These are phyloP conservation scores for Sebastes flavidus DNA, from an alignment of 2,797 vertebrate genomes.

Conservation along the genomic window DNA sequence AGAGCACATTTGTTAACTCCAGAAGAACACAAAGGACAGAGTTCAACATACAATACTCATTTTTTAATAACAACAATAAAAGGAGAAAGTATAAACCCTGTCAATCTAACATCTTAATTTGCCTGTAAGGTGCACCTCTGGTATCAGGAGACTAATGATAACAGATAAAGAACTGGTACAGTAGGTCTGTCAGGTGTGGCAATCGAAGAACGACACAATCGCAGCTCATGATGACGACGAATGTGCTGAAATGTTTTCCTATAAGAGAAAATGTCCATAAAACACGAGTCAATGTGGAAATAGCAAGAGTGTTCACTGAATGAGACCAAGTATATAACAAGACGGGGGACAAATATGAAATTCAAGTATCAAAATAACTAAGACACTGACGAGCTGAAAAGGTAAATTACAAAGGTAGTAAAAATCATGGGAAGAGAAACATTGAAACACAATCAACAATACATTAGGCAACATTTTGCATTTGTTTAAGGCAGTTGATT, in stretches of 20 bases:
- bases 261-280: conserved; percentile 69
- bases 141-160: conserved; percentile 64
- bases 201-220: conserved; percentile 37
- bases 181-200: conserved; percentile 59
- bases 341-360: conserved; percentile 67
- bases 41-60: conserved; percentile 64
- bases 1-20: conserved; percentile 58
- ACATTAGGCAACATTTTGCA: conserved; percentile 81
- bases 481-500: conserved; percentile 82
- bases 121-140: conserved; percentile 79
- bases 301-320: conserved; percentile 57
- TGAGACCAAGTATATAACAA: conserved; percentile 52
- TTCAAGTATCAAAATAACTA: conserved; percentile 85
- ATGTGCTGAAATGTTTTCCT: conserved; percentile 70
- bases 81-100: conserved; percentile 78
- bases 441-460: conserved; percentile 75
- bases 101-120: conserved; percentile 73
- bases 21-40: conserved; percentile 70
- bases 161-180: conserved; percentile 68
- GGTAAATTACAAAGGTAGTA: conserved; percentile 78
- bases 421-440: conserved; percentile 72
- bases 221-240: conserved; percentile 50
- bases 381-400: conserved; percentile 73
- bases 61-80: conserved; percentile 73
- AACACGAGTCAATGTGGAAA: conserved; percentile 53